phyloP scores from a whole-genome alignment of 1,140 invertebrate species.

The Heliconius congener region DNA sequence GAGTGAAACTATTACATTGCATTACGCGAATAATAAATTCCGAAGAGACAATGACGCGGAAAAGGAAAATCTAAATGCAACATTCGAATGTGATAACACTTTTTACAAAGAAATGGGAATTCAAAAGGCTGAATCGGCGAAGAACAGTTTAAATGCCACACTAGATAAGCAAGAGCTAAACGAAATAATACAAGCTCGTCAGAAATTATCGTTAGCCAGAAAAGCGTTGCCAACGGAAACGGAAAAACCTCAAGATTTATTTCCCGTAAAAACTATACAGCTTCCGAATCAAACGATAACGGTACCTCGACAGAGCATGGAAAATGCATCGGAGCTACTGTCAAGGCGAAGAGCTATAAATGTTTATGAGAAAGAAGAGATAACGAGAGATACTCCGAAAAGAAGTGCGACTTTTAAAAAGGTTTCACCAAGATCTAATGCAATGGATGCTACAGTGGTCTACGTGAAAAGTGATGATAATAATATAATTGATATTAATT shows the following conservation, averaged over 20 bases:
- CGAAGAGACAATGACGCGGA: slow-evolving; percentile 61
- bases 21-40: slow-evolving; percentile 70
- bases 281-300: slow-evolving; percentile 72
- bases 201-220: slow-evolving; percentile 70
- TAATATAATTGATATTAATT: slow-evolving; percentile 74
- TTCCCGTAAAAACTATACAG: slow-evolving; percentile 67
- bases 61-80: slow-evolving; percentile 68
- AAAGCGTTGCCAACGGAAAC: slow-evolving; percentile 66
- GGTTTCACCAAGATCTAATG: slow-evolving; percentile 55
- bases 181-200: slow-evolving; percentile 73
- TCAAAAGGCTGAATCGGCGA: slow-evolving; percentile 53
- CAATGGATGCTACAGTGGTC: slow-evolving; percentile 67
- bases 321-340: slow-evolving; percentile 69
- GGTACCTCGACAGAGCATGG: slow-evolving; percentile 67
- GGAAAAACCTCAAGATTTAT: slow-evolving; percentile 57
- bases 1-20: slow-evolving; percentile 69
- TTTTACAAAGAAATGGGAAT: slow-evolving; percentile 73
- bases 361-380: slow-evolving; percentile 46
- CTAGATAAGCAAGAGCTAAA: slow-evolving; percentile 75
- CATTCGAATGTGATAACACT: slow-evolving; percentile 68
- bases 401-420: slow-evolving; percentile 77
- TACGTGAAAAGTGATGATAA: slow-evolving; percentile 65
- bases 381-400: slow-evolving; percentile 67
- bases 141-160: slow-evolving; percentile 72
- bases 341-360: slow-evolving; percentile 64